Evolutionary conservation across 2,797 vertebrate species (phyloP), one percentile per base, ranked within the genome.

Genomic region (Salarias fasciatus): DNA sequence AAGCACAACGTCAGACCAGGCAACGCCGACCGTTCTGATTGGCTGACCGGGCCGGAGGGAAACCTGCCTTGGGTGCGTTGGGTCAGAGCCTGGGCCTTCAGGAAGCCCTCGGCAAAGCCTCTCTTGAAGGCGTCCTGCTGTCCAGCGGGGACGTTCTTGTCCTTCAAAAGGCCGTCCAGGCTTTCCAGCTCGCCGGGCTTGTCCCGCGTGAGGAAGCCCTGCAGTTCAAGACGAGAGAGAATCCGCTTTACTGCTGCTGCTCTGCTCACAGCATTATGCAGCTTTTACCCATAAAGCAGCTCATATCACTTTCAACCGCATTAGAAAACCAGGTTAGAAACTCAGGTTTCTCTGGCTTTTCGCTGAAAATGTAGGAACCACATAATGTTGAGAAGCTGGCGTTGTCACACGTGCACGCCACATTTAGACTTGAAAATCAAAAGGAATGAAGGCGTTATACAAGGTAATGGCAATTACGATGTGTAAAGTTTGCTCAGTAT

Each of bases 41-140:
- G n/a, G n/a, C n/a, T n/a, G n/a, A n/a, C n/a, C n/a, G n/a, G n/a
- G n/a, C n/a, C n/a, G n/a, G n/a, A n/a, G n/a, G n/a, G n/a, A 55
- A 68, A 58, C 65, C 1, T 86, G 90, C 98, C 97, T 87, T 97
- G 96, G 37, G 95, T 96, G 86, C 94, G 95, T 75, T 96, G 97
- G 5, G 95, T 94, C 56, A 98, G 87, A 2, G 94, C 92, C 72
- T 99, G 97, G 47, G 97, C 95, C 93, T 96, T 98, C 69, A 98
- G 86, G 88, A 99, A 99, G 41, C 98, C 98, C 66, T 99, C 97
- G 5, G 97, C 95, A 68, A 99, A 99, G 57, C 98, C 98, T 57
- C 93, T 96, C 91, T 99, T 98, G 89, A 98, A 99, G 41, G 95
- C 90, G 65, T 99, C 96, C 58, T 97, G 95, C 37, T 98, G 96